phyloP scores from a whole-genome alignment of 2,797 vertebrate species.

The Glossophaga mutica region DNA sequence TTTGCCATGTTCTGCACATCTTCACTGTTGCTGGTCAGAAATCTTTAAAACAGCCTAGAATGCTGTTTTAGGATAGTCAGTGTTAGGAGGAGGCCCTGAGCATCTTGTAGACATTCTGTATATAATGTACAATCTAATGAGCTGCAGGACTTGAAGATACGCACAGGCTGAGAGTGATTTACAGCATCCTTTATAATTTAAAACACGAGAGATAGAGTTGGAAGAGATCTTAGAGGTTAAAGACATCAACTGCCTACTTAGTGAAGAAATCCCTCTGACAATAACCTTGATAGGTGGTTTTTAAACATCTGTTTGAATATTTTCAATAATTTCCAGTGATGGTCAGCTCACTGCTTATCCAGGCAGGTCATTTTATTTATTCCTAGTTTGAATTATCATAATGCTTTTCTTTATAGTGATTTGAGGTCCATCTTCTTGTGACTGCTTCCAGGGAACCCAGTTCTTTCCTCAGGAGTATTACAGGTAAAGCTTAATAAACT shows the following conservation, averaged over 20 bases:
- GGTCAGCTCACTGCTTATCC: not conserved
- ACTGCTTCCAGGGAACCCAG: not conserved
- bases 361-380: slow-evolving; percentile 19
- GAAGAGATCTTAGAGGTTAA: slow-evolving; percentile 46
- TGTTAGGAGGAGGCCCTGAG: not conserved
- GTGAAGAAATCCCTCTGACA: slow-evolving; percentile 26
- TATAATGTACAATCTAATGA: not conserved
- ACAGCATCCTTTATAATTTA: not conserved
- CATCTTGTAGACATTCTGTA: not conserved
- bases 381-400: not conserved
- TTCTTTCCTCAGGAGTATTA: not conserved
- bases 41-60: not conserved
- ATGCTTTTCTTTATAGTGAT: not conserved
- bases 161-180: not conserved
- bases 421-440: not conserved
- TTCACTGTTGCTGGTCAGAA: not conserved
- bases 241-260: slow-evolving; percentile 1
- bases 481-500: not conserved
- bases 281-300: slow-evolving; percentile 32
- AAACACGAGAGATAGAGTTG: not conserved
- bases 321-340: not conserved
- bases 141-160: not conserved
- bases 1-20: not conserved
- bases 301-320: slow-evolving; percentile 37
- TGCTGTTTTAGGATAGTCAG: not conserved